Conservation (phyloP, 2,113 vertebrate genomes). For the Aramus guarauna region DNA sequence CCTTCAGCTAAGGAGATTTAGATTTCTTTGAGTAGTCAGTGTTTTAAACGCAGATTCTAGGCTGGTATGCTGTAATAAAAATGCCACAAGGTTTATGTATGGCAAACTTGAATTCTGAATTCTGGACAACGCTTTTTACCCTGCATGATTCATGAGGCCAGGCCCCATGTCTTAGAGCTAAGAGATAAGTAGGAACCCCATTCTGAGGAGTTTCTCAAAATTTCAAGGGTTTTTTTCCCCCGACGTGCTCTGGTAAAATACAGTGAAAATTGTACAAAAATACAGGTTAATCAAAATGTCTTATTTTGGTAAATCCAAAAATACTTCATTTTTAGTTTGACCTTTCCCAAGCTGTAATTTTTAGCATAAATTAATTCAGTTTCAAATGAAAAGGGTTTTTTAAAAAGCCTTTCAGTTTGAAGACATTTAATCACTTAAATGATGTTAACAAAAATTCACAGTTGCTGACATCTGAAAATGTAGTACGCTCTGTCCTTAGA, state of each 20-base stretch:
- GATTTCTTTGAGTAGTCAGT: slow-evolving; percentile 25
- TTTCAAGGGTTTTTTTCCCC: neutral
- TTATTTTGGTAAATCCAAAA: neutral
- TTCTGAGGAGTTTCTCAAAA: neutral
- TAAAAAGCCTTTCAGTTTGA: neutral
- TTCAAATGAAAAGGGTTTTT: neutral
- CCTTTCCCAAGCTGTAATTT: neutral
- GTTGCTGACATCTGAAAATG: neutral
- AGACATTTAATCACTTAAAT: neutral
- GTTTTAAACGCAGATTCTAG: slow-evolving; percentile 23
- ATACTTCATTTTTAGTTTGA: neutral
- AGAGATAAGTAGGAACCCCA: neutral
- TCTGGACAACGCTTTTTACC: slow-evolving; percentile 16
- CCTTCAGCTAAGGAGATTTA: slow-evolving; percentile 49
- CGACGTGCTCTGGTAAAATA: neutral
- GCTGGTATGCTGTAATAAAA: slow-evolving; percentile 3
- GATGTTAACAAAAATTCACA: neutral
- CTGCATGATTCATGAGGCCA: slow-evolving; percentile 5
- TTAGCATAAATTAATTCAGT: neutral
- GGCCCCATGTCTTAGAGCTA: neutral
- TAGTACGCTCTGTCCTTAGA: neutral
- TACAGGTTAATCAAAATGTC: neutral
- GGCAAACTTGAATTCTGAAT: slow-evolving; percentile 36
- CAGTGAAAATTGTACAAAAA: neutral
- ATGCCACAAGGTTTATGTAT: slow-evolving; percentile 16